phyloP scores from a whole-genome alignment of 2,888 invertebrate species.

The Drosophila prostipennis region DNA sequence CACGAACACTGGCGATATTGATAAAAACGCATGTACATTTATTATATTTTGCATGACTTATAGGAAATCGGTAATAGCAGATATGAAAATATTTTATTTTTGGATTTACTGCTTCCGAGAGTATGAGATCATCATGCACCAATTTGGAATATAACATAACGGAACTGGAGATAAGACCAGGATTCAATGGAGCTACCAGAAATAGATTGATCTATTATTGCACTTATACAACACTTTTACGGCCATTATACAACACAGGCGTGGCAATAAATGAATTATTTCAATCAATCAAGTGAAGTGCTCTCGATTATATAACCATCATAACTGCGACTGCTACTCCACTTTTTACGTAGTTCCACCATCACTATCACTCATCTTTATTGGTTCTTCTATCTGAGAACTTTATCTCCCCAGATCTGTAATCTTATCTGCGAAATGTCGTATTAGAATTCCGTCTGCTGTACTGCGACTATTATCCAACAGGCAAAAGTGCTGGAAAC shows the following conservation, averaged over 20 bases:
- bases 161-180: background rate
- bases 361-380: slow-evolving; percentile 11
- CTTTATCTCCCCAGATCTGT: slow-evolving; percentile 23
- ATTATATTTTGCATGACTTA: slow-evolving; percentile 18
- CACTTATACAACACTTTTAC: background rate
- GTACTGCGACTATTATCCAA: slow-evolving; percentile 9
- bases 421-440: slow-evolving; percentile 22
- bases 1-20: background rate
- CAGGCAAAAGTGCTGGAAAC: background rate
- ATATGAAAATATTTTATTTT: slow-evolving; percentile 18
- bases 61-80: slow-evolving; percentile 9
- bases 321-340: background rate
- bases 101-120: background rate
- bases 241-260: background rate
- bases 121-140: slow-evolving; percentile 18
- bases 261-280: background rate
- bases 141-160: background rate
- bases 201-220: background rate
- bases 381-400: slow-evolving; percentile 3
- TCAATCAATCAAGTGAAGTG: background rate
- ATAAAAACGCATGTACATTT: background rate
- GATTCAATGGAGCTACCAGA: background rate
- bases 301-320: background rate
- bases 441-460: slow-evolving; percentile 1
- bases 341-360: background rate